Evolutionary conservation across 1,140 invertebrate species (phyloP).

Genomic region (Sycophaga agraensis): DNA sequence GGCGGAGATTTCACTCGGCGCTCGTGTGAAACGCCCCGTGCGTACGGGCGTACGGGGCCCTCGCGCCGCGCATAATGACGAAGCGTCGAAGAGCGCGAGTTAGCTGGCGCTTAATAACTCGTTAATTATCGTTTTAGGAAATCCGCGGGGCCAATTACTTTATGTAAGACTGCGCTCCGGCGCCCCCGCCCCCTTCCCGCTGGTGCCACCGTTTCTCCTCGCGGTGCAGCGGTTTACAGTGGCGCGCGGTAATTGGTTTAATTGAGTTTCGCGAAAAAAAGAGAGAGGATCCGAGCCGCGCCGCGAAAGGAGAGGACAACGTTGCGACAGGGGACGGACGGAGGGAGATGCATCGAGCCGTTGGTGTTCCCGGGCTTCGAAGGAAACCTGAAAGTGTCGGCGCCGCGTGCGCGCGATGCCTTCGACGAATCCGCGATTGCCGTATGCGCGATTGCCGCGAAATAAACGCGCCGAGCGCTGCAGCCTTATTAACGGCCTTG

Average conservation of each 20-base stretch:
- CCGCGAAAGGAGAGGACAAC: not conserved
- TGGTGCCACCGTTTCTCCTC: constrained; percentile 20
- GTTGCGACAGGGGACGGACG: not conserved
- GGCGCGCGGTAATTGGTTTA: constrained; percentile 54
- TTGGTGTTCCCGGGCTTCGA: not conserved
- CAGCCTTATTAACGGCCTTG: not conserved
- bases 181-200: constrained; percentile 46
- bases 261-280: constrained; percentile 47
- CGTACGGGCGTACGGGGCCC: not conserved
- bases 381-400: constrained; percentile 3
- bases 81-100: constrained; percentile 10
- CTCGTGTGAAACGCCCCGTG: constrained; percentile 43
- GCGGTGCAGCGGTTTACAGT: not conserved
- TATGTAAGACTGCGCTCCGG: constrained; percentile 52
- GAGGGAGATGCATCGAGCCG: not conserved
- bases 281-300: not conserved
- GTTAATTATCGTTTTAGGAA: constrained; percentile 62
- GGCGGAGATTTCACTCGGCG: constrained; percentile 38
- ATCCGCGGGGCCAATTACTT: constrained; percentile 56
- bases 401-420: too few species aligned
- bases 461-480: not conserved
- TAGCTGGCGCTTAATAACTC: constrained; percentile 56
- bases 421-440: constrained; percentile 9
- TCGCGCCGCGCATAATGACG: not conserved
- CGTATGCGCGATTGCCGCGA: too few species aligned